A percentile compares a stretch with the other conserved stretches of the same genome.
Conservation (phyloP, 37 sponge, comb jelly and placozoan species). For the Ianthella basta region DNA sequence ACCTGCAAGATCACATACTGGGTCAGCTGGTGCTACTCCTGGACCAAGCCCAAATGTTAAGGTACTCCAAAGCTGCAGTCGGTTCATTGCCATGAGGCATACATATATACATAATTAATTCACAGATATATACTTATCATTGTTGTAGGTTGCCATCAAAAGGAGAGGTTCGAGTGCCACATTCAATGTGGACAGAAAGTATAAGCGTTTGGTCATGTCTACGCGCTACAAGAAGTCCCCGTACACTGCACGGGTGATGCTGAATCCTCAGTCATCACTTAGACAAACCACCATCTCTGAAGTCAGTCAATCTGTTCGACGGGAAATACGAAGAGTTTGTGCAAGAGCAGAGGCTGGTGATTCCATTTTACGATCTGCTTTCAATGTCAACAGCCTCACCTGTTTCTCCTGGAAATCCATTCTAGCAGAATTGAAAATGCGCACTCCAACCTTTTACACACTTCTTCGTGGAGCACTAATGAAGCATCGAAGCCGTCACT, state of each 20-base stretch:
- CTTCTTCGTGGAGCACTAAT: slow-evolving; percentile 3
- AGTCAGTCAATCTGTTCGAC: not conserved
- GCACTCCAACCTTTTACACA: slow-evolving; percentile 11
- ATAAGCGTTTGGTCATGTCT: slow-evolving; percentile 21
- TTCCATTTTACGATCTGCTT: slow-evolving; percentile 6
- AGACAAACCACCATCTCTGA: slow-evolving; percentile 13
- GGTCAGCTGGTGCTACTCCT: no score
- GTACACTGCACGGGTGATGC: slow-evolving; percentile 24
- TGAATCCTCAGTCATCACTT: not conserved
- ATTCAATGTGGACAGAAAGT: not conserved
- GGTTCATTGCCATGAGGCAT: no score
- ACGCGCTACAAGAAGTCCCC: slow-evolving; percentile 43
- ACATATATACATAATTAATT: no score
- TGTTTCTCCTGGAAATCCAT: not conserved
- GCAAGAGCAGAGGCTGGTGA: not conserved
- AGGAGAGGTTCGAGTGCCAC: no score
- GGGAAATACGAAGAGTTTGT: slow-evolving; percentile 16
- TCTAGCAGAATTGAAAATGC: slow-evolving; percentile 10
- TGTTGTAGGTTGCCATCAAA: no score
- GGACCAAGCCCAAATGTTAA: no score
- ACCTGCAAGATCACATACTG: no score
- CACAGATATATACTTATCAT: no score
- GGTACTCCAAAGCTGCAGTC: no score
- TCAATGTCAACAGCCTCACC: not conserved
- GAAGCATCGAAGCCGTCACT: no score